Evolutionary conservation across 2,888 invertebrate species (phyloP).

Genomic region (Oxycera nigricornis): DNA sequence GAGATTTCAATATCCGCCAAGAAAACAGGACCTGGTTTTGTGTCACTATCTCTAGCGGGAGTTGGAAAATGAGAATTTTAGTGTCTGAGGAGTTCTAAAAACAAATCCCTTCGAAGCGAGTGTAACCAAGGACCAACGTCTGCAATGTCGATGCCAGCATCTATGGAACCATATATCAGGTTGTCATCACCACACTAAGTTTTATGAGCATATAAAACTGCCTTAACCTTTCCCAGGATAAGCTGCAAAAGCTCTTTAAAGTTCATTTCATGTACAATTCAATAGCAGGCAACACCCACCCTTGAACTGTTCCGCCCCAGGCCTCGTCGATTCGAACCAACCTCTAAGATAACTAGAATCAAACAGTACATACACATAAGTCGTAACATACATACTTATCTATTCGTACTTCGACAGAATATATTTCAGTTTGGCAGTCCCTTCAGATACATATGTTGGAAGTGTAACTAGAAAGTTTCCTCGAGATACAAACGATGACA

Average conservation of each 20-base stretch:
- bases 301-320: constrained; percentile 16
- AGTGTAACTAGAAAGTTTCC: constrained; percentile 34
- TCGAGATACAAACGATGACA: constrained; percentile 40
- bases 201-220: constrained; percentile 40
- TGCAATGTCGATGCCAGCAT: constrained; percentile 24
- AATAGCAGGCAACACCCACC: constrained; percentile 36
- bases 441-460: constrained; percentile 35
- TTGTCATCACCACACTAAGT: constrained; percentile 41
- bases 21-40: constrained; percentile 14
- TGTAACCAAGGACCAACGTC: constrained; percentile 12
- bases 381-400: background rate
- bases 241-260: constrained; percentile 40
- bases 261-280: constrained; percentile 41
- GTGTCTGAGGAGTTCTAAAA: constrained; percentile 33
- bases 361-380: background rate
- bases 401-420: constrained; percentile 20
- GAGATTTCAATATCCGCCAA: constrained; percentile 32
- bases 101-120: constrained; percentile 21
- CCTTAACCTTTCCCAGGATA: constrained; percentile 40
- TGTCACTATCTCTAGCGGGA: background rate
- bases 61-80: constrained; percentile 31
- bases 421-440: constrained; percentile 21
- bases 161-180: constrained; percentile 36
- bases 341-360: background rate
- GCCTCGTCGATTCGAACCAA: background rate